Evolutionary conservation across 2,888 invertebrate genomes (phyloP).

Genomic region (Epirrhoe alternata): DNA sequence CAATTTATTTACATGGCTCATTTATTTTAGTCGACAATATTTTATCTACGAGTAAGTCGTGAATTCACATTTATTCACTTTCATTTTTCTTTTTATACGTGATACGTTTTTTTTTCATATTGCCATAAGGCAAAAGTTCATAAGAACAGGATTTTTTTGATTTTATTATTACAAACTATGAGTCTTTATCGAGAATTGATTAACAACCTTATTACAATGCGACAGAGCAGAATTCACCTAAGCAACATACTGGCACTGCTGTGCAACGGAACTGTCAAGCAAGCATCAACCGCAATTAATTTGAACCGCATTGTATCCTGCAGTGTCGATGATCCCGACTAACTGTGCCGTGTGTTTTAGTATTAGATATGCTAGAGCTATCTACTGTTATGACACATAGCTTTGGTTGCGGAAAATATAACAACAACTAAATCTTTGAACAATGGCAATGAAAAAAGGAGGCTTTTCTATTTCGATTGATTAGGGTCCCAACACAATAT

Average conservation of each 20-base stretch:
- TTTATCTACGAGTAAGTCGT: not conserved
- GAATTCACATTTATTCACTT: not conserved
- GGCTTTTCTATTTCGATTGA: too few species aligned
- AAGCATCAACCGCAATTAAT: constrained; percentile 61
- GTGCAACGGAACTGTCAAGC: constrained; percentile 60
- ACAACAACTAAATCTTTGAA: too few species aligned
- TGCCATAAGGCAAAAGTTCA: too few species aligned
- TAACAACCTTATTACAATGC: not conserved
- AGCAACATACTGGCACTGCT: constrained; percentile 26
- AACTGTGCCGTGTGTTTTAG: constrained; percentile 27
- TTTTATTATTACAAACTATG: too few species aligned
- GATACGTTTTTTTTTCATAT: too few species aligned
- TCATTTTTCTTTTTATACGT: not conserved
- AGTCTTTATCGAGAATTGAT: not conserved
- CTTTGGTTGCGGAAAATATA: too few species aligned
- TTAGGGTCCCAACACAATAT: too few species aligned
- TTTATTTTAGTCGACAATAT: constrained; percentile 20
- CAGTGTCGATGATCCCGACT: constrained; percentile 33
- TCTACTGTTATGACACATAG: too few species aligned
- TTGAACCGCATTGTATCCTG: constrained; percentile 64
- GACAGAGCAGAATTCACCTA: constrained; percentile 8
- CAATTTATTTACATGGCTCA: constrained; percentile 30
- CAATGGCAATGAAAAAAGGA: too few species aligned
- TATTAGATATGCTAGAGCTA: constrained; percentile 2
- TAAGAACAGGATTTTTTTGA: too few species aligned